Evolutionary conservation across 2,113 vertebrate genomes (phyloP), one percentile per base, ranked within the genome.

Genomic region (Tachysurus fulvidraco): DNA sequence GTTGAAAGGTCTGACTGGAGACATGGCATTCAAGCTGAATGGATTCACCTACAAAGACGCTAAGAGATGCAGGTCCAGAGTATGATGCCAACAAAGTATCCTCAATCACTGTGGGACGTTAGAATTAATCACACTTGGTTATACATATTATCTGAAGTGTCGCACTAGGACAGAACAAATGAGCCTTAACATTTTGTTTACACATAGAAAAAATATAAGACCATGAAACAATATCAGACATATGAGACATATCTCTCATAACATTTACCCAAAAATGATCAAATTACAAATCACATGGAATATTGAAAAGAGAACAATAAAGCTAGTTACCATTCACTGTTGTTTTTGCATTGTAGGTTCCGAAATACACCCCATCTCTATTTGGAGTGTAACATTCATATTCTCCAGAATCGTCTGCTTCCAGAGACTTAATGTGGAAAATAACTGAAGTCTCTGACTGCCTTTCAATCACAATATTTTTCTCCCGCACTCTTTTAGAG

Each of bases 351-450:
- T 64, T 95, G 93, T 99, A 99, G 62, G 3, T 92, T 59, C 98
- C 97, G 0, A 88, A 50, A 91, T 93, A 97, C 1, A 0, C 0
- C 0, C 0, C 0, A 1, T 95, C 95, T 0, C 92, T 89, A 93
- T 89, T 96, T 14, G 95, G 89, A 0, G 96, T 97, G 86, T 90
- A 6, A 50, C 98, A 99, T n/a, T 97, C 95, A 1, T 96, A 97
- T 52, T 92, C 91, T 0, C 97, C 97, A 0, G 95, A 86, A 44
- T 97, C 96, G 0, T 4, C 28, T 54, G 81, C 90, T 88, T 79
- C 71, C 13, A 96, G 91, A 0, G 81, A 83, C 17, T 89, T 55
- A 55, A 97, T 95, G 86, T 94, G 92, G 79, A 97, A 88, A 17
- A 94, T 0, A 46, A 94, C 94, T 0, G 95, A 93, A 88, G 92